Percentiles rank a stretch among this genome's conserved stretches.
phyloP scores from a whole-genome alignment of 2,113 vertebrate genomes.

The Atrichornis clamosus region DNA sequence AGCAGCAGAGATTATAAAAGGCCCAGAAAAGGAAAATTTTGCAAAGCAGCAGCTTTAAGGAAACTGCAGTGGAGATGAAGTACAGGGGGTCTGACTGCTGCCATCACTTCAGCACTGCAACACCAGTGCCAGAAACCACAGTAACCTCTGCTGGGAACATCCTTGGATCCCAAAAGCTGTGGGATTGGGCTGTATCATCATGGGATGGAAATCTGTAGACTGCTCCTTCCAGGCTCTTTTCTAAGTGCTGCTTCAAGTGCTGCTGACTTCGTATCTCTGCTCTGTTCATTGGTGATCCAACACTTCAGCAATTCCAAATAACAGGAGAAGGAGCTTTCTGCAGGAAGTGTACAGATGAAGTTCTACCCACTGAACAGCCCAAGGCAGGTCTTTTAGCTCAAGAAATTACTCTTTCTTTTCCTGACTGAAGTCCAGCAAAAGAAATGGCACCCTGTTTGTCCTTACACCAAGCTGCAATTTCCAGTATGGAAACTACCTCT shows the following conservation, averaged over 20 bases:
- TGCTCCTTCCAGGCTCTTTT: not conserved
- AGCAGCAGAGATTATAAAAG: not conserved
- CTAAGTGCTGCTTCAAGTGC: not conserved
- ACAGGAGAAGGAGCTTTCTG: not conserved
- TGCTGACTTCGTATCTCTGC: not conserved
- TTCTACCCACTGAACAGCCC: not conserved
- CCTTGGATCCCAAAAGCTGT: not conserved
- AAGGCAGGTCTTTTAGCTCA: not conserved
- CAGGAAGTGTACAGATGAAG: not conserved
- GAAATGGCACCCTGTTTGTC: not conserved
- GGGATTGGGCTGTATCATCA: not conserved
- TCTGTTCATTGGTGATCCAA: not conserved
- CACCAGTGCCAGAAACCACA: not conserved
- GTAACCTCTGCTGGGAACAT: not conserved
- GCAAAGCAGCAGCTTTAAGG: not conserved
- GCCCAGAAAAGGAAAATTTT: not conserved
- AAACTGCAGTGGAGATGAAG: not conserved
- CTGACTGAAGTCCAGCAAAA: not conserved
- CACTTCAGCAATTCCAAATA: rapidly evolving
- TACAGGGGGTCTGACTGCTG: not conserved
- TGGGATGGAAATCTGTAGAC: not conserved
- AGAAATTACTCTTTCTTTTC: not conserved
- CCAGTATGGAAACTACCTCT: not conserved
- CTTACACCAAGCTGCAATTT: not conserved
- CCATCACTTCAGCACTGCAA: not conserved